Percentiles rank a stretch among this genome's conserved stretches.
These are phyloP conservation scores for Phymatocera aterrima DNA, from an alignment of 2,888 invertebrate species.

Conservation along the genomic window DNA sequence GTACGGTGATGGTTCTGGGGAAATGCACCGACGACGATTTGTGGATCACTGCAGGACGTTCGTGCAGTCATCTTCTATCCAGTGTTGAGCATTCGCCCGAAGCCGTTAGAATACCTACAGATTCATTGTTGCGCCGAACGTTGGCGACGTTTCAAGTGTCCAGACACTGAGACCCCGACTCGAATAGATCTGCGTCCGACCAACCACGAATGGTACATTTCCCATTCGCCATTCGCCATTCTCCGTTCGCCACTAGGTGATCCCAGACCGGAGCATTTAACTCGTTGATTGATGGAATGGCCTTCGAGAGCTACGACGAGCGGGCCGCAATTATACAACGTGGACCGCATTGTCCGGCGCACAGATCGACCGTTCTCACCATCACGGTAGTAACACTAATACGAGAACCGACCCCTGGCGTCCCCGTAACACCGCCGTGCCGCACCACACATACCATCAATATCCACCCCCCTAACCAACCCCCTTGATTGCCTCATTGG, in stretches of 20 bases:
- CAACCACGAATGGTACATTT: conserved; percentile 16
- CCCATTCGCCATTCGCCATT: conserved; percentile 4
- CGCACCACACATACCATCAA: conserved; percentile 58
- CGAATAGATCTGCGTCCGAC: neutral
- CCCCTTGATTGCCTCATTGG: conserved; percentile 74
- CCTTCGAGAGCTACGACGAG: conserved; percentile 67
- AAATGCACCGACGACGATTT: neutral
- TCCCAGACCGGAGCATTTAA: conserved; percentile 65
- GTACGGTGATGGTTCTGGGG: neutral
- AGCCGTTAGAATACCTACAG: neutral
- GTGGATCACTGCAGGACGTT: neutral
- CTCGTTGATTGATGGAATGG: conserved; percentile 72
- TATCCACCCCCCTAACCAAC: conserved; percentile 62
- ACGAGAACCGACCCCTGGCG: conserved; percentile 58
- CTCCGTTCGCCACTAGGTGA: conserved; percentile 34
- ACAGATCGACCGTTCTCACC: conserved; percentile 67
- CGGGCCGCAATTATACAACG: conserved; percentile 71
- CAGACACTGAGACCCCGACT: neutral
- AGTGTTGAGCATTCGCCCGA: neutral
- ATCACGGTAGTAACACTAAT: conserved; percentile 69
- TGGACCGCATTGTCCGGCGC: conserved; percentile 66
- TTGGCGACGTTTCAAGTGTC: conserved; percentile 38
- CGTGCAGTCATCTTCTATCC: neutral
- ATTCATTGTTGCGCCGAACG: neutral
- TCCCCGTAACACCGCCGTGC: conserved; percentile 39